Conservation (phyloP, 2,113 vertebrate genomes). For the Mesembrinibis cayennensis region DNA sequence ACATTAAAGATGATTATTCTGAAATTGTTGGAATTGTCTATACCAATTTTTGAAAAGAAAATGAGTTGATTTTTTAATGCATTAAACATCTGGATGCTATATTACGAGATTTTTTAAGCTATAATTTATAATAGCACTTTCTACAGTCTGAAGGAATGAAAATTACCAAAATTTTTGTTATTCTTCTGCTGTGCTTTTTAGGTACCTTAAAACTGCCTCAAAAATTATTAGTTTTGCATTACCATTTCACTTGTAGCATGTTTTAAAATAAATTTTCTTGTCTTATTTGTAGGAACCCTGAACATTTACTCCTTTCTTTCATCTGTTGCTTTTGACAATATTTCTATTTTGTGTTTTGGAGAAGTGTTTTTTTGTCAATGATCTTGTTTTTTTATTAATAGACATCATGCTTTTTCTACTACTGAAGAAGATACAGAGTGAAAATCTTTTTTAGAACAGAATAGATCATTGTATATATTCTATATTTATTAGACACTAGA, state of each 20-base stretch:
- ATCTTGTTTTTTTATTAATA: neutral
- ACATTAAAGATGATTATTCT: conserved; percentile 49
- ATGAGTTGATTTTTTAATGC: neutral
- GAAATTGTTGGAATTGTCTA: conserved; percentile 27
- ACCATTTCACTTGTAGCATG: neutral
- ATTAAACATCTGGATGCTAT: conserved; percentile 26
- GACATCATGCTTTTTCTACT: neutral
- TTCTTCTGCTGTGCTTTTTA: neutral
- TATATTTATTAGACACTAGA: neutral
- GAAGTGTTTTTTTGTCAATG: neutral
- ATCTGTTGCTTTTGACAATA: neutral
- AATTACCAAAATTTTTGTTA: neutral
- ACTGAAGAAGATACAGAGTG: neutral
- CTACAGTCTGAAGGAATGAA: neutral
- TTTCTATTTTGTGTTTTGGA: neutral
- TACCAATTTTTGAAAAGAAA: conserved; percentile 15
- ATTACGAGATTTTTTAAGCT: neutral
- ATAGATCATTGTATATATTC: neutral
- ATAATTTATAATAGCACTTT: neutral
- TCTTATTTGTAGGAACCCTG: neutral
- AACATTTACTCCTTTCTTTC: neutral
- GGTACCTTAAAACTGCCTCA: neutral
- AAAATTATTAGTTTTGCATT: neutral
- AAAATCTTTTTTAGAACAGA: neutral
- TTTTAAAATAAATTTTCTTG: neutral